A percentile compares a stretch with the other conserved stretches of the same genome.
phyloP scores from a whole-genome alignment of 2,113 vertebrate genomes.

The Gavia stellata region DNA sequence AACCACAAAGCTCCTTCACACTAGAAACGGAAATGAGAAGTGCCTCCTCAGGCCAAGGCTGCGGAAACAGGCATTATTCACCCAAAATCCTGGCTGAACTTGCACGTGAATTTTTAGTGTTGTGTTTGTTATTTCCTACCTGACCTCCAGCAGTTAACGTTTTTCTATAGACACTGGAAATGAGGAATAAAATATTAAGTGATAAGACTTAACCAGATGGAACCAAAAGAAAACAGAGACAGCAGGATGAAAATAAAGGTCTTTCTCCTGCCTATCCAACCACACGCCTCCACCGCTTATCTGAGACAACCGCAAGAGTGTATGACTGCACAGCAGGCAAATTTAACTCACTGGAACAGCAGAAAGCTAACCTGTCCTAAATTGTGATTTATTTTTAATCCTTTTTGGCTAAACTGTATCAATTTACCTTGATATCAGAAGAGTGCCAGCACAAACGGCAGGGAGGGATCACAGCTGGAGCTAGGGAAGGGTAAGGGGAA shows the following conservation, averaged over 20 bases:
- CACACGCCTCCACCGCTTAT: accelerated
- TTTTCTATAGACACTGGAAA: neutral
- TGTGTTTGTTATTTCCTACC: neutral
- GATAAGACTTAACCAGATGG: neutral
- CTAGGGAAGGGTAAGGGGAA: neutral
- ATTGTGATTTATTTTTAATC: neutral
- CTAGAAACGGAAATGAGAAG: neutral
- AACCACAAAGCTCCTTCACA: neutral
- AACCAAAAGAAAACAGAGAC: neutral
- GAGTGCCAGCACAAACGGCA: neutral
- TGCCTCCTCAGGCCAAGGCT: neutral
- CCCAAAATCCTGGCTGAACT: neutral
- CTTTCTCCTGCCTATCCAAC: neutral
- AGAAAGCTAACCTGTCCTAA: neutral
- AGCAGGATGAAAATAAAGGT: neutral
- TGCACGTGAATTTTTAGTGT: accelerated
- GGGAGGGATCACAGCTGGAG: neutral
- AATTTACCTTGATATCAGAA: neutral
- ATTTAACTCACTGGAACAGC: neutral
- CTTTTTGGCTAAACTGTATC: neutral
- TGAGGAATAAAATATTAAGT: neutral
- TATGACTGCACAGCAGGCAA: neutral
- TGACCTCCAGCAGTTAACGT: neutral
- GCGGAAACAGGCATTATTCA: neutral
- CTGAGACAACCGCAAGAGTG: accelerated